A percentile compares a stretch with the other conserved stretches of the same genome.
phyloP scores from a whole-genome alignment of 2,113 vertebrate genomes.

The Pterocles gutturalis region DNA sequence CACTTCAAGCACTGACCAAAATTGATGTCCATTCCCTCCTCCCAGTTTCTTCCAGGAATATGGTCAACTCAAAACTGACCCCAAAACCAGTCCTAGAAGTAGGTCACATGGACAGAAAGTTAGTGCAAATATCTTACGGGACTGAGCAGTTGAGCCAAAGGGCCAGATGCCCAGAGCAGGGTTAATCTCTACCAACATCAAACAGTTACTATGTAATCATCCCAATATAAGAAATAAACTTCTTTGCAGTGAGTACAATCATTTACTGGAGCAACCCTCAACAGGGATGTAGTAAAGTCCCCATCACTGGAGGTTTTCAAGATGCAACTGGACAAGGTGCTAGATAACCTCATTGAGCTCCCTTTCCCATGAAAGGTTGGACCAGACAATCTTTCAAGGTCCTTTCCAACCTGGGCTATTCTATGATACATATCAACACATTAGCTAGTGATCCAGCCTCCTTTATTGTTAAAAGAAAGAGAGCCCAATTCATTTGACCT shows the following conservation, averaged over 20 bases:
- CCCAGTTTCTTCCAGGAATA: neutral
- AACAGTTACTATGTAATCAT: neutral
- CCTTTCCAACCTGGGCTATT: neutral
- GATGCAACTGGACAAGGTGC: neutral
- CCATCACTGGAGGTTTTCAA: neutral
- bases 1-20: neutral
- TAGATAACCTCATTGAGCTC: neutral
- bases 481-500: neutral
- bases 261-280: neutral
- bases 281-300: neutral
- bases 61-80: neutral
- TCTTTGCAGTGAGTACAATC: neutral
- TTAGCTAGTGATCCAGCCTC: neutral
- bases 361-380: neutral
- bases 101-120: neutral
- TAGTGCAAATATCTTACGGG: neutral
- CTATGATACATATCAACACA: neutral
- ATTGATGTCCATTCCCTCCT: neutral
- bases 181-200: neutral
- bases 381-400: neutral
- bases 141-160: neutral
- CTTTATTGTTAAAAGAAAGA: neutral
- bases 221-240: neutral
- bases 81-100: neutral
- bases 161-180: neutral